These are phyloP conservation scores for Volucella inanis DNA, from an alignment of 2,888 invertebrate genomes.

Conservation along the genomic window DNA sequence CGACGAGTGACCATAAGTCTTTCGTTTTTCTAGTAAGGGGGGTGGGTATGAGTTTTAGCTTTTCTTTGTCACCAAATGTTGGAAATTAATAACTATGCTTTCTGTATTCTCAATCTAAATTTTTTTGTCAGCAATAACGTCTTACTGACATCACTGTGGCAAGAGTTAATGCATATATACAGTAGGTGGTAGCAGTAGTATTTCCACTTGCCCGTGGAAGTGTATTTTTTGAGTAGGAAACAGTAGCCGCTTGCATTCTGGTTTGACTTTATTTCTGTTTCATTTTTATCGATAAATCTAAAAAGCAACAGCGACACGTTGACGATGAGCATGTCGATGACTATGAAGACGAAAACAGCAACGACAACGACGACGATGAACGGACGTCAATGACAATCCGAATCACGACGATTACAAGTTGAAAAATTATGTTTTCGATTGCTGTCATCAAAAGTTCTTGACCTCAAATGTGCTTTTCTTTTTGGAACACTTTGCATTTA, in stretches of 20 bases:
- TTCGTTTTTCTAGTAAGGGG: neutral
- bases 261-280: slow-evolving; percentile 32
- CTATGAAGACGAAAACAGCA: neutral
- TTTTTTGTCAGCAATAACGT: slow-evolving; percentile 55
- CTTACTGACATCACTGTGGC: slow-evolving; percentile 28
- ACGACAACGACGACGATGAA: neutral
- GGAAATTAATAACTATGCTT: slow-evolving; percentile 29
- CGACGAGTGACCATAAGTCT: slow-evolving; percentile 24
- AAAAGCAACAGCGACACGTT: slow-evolving; percentile 1
- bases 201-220: neutral
- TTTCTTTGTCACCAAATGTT: neutral
- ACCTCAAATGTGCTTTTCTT: slow-evolving; percentile 32
- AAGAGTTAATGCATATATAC: slow-evolving; percentile 44
- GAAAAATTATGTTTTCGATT: slow-evolving; percentile 19
- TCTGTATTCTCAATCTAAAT: slow-evolving; percentile 52
- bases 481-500: slow-evolving; percentile 26
- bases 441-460: slow-evolving; percentile 30
- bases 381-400: neutral
- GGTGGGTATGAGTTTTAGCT: too few relatives aligned
- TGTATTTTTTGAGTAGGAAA: slow-evolving; percentile 24
- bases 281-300: slow-evolving; percentile 37
- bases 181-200: slow-evolving; percentile 37
- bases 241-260: slow-evolving; percentile 40
- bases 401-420: slow-evolving; percentile 8
- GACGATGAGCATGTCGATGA: neutral